A percentile compares a stretch with the other conserved stretches of the same genome.
These are phyloP conservation scores for Pseudomyrmex pallidus DNA, from an alignment of 1,140 invertebrate genomes.

Conservation along the genomic window DNA sequence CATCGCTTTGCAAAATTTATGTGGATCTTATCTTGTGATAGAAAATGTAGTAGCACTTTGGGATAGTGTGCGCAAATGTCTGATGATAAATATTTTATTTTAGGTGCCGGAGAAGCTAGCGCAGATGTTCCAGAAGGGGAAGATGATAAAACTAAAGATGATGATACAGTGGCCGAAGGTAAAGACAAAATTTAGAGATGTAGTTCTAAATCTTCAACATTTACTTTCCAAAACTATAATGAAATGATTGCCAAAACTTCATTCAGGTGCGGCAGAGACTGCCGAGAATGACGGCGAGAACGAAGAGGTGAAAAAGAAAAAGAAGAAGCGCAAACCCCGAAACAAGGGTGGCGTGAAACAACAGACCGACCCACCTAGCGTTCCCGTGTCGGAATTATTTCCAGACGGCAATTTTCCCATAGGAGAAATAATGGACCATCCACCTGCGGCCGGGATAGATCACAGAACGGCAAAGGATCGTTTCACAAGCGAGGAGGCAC, in stretches of 20 bases:
- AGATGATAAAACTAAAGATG: constrained; percentile 77
- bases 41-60: not conserved
- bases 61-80: not conserved
- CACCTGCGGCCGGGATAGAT: constrained; percentile 88
- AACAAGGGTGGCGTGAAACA: constrained; percentile 84
- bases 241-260: not conserved
- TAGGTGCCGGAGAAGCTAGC: constrained; percentile 83
- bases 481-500: constrained; percentile 96
- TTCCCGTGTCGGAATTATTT: constrained; percentile 94
- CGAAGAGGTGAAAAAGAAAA: constrained; percentile 88
- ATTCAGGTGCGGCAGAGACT: constrained; percentile 21
- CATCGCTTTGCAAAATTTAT: too few species aligned
- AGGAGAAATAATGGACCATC: constrained; percentile 93
- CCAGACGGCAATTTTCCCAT: constrained; percentile 93
- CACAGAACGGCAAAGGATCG: constrained; percentile 94
- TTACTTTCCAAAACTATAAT: not conserved
- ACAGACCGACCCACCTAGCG: constrained; percentile 94
- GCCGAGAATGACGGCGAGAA: constrained; percentile 79
- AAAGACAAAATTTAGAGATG: not conserved
- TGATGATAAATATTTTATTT: not conserved
- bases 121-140: constrained; percentile 83
- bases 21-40: not conserved
- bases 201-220: too few species aligned
- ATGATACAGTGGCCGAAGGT: constrained; percentile 73
- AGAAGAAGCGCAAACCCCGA: constrained; percentile 86